Percentiles rank a stretch among this genome's conserved stretches.
Conservation (phyloP, 2,888 invertebrate species). For the Xiphydria camelus region DNA sequence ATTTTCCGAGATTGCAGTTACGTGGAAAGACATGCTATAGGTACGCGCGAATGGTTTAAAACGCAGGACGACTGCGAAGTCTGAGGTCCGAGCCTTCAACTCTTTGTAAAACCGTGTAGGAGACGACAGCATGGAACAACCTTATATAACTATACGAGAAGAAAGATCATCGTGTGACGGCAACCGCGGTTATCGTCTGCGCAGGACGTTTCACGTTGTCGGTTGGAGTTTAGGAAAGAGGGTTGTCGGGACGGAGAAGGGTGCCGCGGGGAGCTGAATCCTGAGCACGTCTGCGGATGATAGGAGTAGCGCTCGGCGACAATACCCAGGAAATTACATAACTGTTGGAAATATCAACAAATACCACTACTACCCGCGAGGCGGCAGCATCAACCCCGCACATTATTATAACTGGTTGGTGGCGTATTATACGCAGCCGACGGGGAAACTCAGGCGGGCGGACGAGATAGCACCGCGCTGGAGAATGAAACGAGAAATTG, state of each 20-base stretch:
- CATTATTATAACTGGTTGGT: slow-evolving; percentile 55
- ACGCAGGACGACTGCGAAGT: too few species aligned
- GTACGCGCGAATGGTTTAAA: too few species aligned
- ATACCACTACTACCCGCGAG: slow-evolving; percentile 46
- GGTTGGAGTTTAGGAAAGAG: slow-evolving; percentile 31
- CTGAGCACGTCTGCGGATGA: slow-evolving; percentile 49
- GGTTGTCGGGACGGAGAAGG: slow-evolving; percentile 9
- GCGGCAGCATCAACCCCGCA: slow-evolving; percentile 40
- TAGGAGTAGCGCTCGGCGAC: slow-evolving; percentile 50
- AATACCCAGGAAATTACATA: slow-evolving; percentile 59
- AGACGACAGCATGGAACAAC: too few species aligned
- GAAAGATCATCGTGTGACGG: too few species aligned
- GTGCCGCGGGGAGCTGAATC: slow-evolving; percentile 26
- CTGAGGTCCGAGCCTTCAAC: too few species aligned
- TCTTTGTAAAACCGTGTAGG: too few species aligned
- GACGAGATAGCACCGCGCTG: slow-evolving; percentile 54
- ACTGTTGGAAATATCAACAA: slow-evolving; percentile 59
- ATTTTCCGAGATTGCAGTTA: too few species aligned
- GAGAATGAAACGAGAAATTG: slow-evolving; percentile 58
- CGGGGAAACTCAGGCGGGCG: slow-evolving; percentile 55
- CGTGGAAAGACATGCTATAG: too few species aligned
- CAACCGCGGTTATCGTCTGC: too few species aligned
- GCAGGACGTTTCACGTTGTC: slow-evolving; percentile 36
- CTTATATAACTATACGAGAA: too few species aligned
- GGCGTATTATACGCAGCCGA: slow-evolving; percentile 55